Evolutionary conservation across 2,113 vertebrate species (phyloP).

Genomic region (Salvelinus namaycush): DNA sequence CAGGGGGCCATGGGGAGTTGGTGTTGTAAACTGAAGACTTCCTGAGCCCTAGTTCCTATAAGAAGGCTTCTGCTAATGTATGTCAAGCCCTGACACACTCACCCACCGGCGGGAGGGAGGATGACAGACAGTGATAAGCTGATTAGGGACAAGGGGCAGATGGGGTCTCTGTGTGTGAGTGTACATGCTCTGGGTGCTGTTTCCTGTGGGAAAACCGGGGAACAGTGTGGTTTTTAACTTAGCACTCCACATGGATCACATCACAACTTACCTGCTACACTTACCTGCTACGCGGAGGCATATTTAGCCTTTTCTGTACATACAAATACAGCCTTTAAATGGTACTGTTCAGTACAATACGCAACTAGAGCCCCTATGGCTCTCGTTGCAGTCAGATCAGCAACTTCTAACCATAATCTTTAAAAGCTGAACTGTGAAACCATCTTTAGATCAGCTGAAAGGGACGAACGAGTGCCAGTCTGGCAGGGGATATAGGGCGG

Average conservation of each 20-base stretch:
- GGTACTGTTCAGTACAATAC: background rate
- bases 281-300: background rate
- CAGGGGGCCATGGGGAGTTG: background rate
- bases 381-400: no score
- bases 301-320: background rate
- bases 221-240: conserved; percentile 1
- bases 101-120: background rate
- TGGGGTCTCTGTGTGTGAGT: conserved; percentile 10
- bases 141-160: conserved; percentile 43
- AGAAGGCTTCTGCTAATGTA: conserved; percentile 30
- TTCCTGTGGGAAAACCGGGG: conserved; percentile 14
- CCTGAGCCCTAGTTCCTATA: background rate
- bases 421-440: no score
- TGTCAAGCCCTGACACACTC: conserved; percentile 41
- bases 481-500: no score
- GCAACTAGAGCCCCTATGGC: no score
- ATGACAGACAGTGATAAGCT: conserved; percentile 39
- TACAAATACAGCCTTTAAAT: background rate
- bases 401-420: no score
- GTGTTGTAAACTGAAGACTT: conserved; percentile 6
- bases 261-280: background rate
- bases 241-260: background rate
- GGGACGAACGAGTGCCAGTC: no score
- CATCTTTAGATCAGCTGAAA: no score
- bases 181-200: conserved; percentile 1